These are phyloP conservation scores for Colletes gigas DNA, from an alignment of 1,140 invertebrate genomes.

Conservation along the genomic window DNA sequence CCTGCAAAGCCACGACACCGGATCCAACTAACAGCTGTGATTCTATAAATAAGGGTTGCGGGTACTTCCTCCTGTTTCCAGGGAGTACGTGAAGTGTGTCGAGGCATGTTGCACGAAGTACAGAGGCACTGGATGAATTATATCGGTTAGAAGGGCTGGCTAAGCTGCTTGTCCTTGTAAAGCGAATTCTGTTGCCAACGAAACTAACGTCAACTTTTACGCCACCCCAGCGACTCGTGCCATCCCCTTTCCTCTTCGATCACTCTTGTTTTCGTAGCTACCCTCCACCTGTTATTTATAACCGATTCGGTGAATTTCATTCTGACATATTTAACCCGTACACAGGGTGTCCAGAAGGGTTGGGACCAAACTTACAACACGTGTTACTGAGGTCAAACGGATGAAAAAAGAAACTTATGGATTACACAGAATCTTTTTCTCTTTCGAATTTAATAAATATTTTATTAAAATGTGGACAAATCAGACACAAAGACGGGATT, in stretches of 20 bases:
- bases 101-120: slow-evolving; percentile 35
- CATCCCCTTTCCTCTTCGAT: slow-evolving; percentile 35
- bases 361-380: too few species aligned
- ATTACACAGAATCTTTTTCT: too few species aligned
- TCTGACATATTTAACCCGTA: too few species aligned
- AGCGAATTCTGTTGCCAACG: slow-evolving; percentile 42
- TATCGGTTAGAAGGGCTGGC: slow-evolving; percentile 69
- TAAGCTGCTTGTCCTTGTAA: slow-evolving; percentile 69
- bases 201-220: slow-evolving; percentile 55
- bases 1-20: slow-evolving; percentile 46
- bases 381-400: too few species aligned
- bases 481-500: too few species aligned
- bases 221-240: not conserved
- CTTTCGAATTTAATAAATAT: too few species aligned
- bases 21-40: slow-evolving; percentile 67
- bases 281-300: slow-evolving; percentile 12
- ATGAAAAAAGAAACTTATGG: too few species aligned
- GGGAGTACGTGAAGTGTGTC: slow-evolving; percentile 40
- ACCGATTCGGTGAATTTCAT: too few species aligned
- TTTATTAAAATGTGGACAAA: too few species aligned
- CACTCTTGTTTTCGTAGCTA: slow-evolving; percentile 34
- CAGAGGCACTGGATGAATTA: slow-evolving; percentile 72
- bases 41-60: slow-evolving; percentile 77
- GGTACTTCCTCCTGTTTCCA: slow-evolving; percentile 51
- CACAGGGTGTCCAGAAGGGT: too few species aligned